These are phyloP conservation scores for Teleiodes luculella DNA, from an alignment of 2,888 invertebrate genomes.

Conservation along the genomic window DNA sequence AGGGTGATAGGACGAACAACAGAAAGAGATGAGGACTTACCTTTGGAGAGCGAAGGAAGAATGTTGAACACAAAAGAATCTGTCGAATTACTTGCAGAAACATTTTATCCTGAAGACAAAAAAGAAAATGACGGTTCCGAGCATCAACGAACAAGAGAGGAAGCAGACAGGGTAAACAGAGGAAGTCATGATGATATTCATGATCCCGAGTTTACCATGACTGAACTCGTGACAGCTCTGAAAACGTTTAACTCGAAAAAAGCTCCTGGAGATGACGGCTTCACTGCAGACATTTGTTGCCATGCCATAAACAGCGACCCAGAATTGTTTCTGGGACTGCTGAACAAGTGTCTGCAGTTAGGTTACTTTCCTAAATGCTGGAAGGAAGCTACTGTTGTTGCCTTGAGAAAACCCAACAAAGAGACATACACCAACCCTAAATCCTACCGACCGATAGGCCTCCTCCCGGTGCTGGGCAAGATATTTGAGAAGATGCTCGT, in stretches of 20 bases:
- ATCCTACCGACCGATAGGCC: background rate
- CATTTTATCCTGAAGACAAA: background rate
- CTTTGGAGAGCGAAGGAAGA: background rate
- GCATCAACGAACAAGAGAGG: background rate
- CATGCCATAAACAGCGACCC: constrained; percentile 8
- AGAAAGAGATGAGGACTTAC: background rate
- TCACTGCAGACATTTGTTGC: constrained; percentile 5
- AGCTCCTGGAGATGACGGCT: constrained; percentile 26
- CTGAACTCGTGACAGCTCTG: constrained; percentile 15
- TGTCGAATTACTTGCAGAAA: background rate
- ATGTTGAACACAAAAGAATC: background rate
- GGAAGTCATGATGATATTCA: background rate
- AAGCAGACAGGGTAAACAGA: background rate
- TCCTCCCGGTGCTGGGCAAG: background rate
- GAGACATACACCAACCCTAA: background rate
- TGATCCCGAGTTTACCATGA: constrained; percentile 23
- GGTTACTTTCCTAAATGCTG: constrained; percentile 21
- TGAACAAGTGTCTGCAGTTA: constrained; percentile 19
- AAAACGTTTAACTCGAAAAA: constrained; percentile 24
- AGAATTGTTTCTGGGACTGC: background rate
- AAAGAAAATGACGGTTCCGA: background rate
- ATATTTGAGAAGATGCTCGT: background rate
- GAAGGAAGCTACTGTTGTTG: constrained; percentile 23
- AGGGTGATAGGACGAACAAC: background rate
- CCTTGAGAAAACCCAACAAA: constrained; percentile 23